Conservation (phyloP, 2,113 vertebrate genomes). For the Halcyon senegalensis region DNA sequence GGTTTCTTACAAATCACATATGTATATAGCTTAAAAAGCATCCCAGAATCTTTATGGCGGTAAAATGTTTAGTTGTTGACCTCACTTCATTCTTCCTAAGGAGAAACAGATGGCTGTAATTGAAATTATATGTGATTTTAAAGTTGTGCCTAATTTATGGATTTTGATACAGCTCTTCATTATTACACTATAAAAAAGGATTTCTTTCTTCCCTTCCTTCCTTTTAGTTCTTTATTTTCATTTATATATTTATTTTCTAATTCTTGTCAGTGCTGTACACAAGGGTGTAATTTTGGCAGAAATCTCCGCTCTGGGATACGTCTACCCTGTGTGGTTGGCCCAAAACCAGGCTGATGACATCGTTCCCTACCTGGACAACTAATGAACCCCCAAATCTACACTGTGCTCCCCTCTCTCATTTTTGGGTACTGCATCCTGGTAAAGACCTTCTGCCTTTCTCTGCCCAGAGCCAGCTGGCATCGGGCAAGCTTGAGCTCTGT, state of each 20-base stretch:
- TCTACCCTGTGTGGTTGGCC: not conserved
- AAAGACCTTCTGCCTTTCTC: not conserved
- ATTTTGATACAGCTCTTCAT: slow-evolving; percentile 11
- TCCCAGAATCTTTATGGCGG: slow-evolving; percentile 16
- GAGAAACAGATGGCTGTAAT: slow-evolving; percentile 65
- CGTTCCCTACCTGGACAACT: not conserved
- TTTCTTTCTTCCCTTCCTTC: not conserved
- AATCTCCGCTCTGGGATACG: not conserved
- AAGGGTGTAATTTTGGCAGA: not conserved
- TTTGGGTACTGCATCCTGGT: not conserved
- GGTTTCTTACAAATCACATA: slow-evolving; percentile 46
- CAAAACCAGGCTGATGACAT: not conserved
- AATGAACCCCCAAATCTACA: not conserved
- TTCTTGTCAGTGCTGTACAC: not conserved
- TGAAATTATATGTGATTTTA: slow-evolving; percentile 56
- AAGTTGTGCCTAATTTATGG: slow-evolving; percentile 45
- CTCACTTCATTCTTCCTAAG: slow-evolving; percentile 41
- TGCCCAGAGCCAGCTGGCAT: not conserved
- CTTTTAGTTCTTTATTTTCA: not conserved
- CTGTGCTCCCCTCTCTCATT: fast-evolving
- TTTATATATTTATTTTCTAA: not conserved
- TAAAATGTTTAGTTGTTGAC: slow-evolving; percentile 44
- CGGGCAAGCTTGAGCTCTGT: not conserved
- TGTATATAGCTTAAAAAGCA: slow-evolving; percentile 45
- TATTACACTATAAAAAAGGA: not conserved